Base-by-base conservation (phyloP, 2,797 vertebrate species). In the Chloroceryle inda region DNA sequence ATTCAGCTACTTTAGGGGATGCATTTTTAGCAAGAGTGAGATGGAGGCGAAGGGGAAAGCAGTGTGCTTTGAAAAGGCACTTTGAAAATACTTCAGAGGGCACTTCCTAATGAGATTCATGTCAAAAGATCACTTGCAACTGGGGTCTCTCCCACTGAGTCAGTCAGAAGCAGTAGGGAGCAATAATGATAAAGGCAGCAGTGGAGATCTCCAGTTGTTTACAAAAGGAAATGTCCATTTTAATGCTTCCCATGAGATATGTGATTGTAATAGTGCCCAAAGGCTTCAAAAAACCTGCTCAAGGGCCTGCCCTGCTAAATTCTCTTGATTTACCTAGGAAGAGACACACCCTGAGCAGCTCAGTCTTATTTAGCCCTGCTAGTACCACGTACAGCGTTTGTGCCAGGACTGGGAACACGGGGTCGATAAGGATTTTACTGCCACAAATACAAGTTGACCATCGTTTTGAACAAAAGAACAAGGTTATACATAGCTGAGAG, bases 21-120 rank as follows among this genome's bases (percentile, higher is more conserved):
- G 33, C 19, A 35, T 62, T 90, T 67, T 53, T 17, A 88, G 59
- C 42, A 66, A 24, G 14, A 66, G 14, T 0, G 4, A 49, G 55
- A 71, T 49, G 37, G 64, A 86, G 90, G 62, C 1, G 0, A 17
- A 13, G 21, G 38, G 42, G 55, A 61, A 71, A 66, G 73, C 42
- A 73, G 61, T 12, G 47, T 59, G 45, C 59, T 89, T 80, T 44
- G 72, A 56, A 73, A 50, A 81, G 53, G 29, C 53, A 27, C 68
- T 88, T 83, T 71, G 76, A 33, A 83, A 91, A 85, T 17, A 33
- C 72, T 88, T 92, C 52, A 80, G 55, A 29, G 52, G 73, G 35
- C 31, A 56, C 63, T 79, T 89, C 37, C 76, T 85, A 40, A 87
- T 47, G 85, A 69, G 58, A 66, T 89, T 67, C 22, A 26, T 42